Evolutionary conservation across 1,140 invertebrate species (phyloP).

Genomic region (Mercenaria mercenaria): DNA sequence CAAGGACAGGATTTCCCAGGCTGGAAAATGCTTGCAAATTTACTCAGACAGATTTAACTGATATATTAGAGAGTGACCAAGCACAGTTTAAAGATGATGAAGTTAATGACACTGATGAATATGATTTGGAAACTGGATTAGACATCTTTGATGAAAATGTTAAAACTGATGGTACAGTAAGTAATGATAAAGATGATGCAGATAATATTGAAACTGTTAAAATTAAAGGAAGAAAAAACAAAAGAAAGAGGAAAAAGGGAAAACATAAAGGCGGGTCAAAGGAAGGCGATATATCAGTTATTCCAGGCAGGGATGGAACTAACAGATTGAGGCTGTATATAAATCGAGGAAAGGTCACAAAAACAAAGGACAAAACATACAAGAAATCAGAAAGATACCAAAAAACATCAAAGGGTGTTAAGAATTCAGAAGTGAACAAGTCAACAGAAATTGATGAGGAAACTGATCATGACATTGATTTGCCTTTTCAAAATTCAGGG

Average conservation of each 20-base stretch:
- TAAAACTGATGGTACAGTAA: background rate
- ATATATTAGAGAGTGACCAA: background rate
- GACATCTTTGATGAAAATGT: background rate
- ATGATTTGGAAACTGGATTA: background rate
- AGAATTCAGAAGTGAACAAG: no score
- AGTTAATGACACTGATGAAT: background rate
- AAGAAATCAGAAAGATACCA: background rate
- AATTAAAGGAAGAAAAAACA: background rate
- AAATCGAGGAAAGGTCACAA: no score
- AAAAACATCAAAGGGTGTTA: no score
- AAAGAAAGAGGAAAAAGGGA: background rate
- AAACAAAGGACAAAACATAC: background rate
- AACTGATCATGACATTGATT: no score
- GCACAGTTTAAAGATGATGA: background rate
- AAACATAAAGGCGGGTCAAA: background rate
- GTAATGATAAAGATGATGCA: background rate
- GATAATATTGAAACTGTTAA: background rate
- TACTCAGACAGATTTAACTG: slow-evolving; percentile 30
- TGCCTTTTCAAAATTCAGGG: no score
- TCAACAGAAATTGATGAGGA: no score
- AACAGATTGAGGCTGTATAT: no score
- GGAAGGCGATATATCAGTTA: background rate
- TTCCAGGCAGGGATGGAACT: no score
- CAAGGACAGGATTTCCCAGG: slow-evolving; percentile 7
- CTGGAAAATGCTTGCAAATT: background rate